Percentiles rank a stretch among this genome's conserved stretches.
Evolutionary conservation across 2,888 invertebrate species (phyloP).

Genomic region (Tetranychus piercei): DNA sequence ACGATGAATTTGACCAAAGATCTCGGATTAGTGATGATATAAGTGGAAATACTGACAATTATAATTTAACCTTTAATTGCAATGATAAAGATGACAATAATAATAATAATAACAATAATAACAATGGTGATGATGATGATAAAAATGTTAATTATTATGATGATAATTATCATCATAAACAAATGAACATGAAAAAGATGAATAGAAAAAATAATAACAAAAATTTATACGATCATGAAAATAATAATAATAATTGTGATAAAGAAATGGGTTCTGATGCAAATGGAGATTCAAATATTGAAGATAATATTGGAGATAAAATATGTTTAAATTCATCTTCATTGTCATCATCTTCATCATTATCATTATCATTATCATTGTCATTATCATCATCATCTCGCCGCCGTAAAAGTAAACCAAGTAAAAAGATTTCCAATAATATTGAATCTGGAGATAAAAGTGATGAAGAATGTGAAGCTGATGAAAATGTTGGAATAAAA

Average conservation of each 20-base stretch:
- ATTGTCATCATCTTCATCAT: neutral
- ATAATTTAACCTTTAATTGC: too few relatives aligned
- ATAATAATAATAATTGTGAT: neutral
- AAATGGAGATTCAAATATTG: neutral
- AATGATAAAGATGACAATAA: neutral
- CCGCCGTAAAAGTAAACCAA: conserved; percentile 21
- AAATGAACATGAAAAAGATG: too few relatives aligned
- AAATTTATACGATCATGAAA: neutral
- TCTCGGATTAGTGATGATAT: neutral
- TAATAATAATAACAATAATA: too few relatives aligned
- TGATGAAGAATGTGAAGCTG: neutral
- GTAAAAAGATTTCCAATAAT: conserved; percentile 17
- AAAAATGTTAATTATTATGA: too few relatives aligned
- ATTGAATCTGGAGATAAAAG: neutral
- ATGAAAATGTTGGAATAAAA: conserved; percentile 7
- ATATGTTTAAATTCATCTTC: neutral
- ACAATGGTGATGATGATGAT: too few relatives aligned
- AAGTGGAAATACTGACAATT: too few relatives aligned
- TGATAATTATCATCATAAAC: too few relatives aligned
- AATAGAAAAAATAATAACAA: too few relatives aligned
- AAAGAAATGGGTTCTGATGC: neutral
- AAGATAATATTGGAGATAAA: neutral
- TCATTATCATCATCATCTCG: conserved; percentile 17
- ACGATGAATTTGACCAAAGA: neutral
- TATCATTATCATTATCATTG: too few relatives aligned